phyloP scores from a whole-genome alignment of 2,797 vertebrate genomes.

The Chelon auratus region DNA sequence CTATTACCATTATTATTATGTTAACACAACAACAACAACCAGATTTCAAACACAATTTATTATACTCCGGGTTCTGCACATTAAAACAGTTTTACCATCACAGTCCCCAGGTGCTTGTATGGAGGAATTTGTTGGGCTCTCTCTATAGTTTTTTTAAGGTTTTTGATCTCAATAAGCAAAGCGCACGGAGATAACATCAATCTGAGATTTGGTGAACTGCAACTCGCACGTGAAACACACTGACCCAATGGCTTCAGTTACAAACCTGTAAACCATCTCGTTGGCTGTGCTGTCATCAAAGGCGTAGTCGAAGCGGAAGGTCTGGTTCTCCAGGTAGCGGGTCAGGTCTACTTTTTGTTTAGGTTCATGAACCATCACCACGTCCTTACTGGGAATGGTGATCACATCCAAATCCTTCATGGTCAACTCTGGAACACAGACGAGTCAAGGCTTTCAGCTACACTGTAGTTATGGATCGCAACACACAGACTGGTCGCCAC shows the following conservation, averaged over 20 bases:
- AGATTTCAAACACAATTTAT: background rate
- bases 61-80: background rate
- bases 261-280: constrained; percentile 98
- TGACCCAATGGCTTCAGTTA: background rate
- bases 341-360: constrained; percentile 99
- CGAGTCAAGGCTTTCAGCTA: background rate
- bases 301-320: constrained; percentile 98
- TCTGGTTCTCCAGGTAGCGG: constrained; percentile 98
- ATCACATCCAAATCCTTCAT: constrained; percentile 97
- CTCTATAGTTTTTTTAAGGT: background rate
- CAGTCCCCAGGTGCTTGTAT: background rate
- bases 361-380: constrained; percentile 99
- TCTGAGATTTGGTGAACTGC: background rate
- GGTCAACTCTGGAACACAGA: constrained; percentile 87
- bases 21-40: background rate
- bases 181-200: background rate
- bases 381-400: constrained; percentile 98
- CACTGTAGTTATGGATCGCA: background rate
- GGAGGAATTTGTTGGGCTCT: background rate
- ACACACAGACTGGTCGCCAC: too few species aligned
- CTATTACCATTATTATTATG: background rate
- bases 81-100: too few species aligned
- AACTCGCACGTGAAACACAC: background rate
- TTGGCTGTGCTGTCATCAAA: constrained; percentile 96
- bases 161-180: background rate